Percentiles rank a stretch among this genome's conserved stretches.
Conservation (phyloP, 2,797 vertebrate genomes). For the Muscicapa striata region DNA sequence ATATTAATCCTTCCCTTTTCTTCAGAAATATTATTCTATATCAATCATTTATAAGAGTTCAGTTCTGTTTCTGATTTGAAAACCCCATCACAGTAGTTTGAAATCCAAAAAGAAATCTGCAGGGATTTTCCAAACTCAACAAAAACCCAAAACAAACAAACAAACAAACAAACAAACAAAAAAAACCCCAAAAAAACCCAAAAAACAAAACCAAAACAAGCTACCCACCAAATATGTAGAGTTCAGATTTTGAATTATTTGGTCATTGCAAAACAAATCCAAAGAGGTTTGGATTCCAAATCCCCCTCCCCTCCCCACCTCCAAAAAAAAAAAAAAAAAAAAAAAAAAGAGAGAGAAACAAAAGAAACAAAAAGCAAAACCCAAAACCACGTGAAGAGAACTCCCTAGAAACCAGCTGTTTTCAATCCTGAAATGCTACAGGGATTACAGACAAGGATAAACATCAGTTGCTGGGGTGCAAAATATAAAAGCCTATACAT, state of each 20-base stretch:
- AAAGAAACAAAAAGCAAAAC: neutral
- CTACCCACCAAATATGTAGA: rapidly evolving
- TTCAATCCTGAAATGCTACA: neutral
- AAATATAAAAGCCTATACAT: conserved; percentile 10
- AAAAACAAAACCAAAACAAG: neutral
- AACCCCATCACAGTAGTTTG: neutral
- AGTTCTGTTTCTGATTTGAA: neutral
- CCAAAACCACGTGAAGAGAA: neutral
- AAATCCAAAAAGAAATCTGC: neutral
- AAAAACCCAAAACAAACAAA: neutral
- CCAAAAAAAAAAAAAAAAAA: too few species aligned
- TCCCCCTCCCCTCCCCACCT: rapidly evolving
- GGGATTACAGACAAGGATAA: neutral
- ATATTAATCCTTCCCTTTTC: neutral
- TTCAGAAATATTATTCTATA: neutral
- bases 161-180: too few species aligned
- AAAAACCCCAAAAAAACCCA: neutral
- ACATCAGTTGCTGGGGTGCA: neutral
- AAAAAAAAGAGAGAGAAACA: too few species aligned
- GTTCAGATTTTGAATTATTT: neutral
- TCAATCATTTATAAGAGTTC: neutral
- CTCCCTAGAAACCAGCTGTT: neutral
- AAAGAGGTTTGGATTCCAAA: neutral
- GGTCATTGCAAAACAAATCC: neutral
- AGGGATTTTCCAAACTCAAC: neutral